Base-by-base conservation (phyloP, 2,113 vertebrate species). In the Chaenocephalus aceratus region DNA sequence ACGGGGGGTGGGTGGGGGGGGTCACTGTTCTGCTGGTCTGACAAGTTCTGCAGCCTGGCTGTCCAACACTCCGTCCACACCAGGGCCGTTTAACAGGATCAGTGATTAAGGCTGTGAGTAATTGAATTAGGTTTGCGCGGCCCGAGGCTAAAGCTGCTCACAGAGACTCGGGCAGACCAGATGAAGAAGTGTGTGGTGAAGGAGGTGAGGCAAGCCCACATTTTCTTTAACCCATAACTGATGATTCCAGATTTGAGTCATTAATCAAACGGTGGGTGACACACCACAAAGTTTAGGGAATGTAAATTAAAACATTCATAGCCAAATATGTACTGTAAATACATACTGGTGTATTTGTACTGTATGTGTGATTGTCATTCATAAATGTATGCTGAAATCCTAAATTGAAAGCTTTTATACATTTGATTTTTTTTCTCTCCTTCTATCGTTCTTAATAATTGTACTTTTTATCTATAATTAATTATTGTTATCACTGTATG, bases 31-130 rank as follows among this genome's bases (percentile, higher is more conserved):
- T 60, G 71, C 74, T 64, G 66, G 67, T 58, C 71, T 48, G 13
- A 81, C 49, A 52, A 79, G 83, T 73, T 68, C 75, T 79, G 61
- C 75, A 80, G 63, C 49, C 77, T 36, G 51, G 58, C 77, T 84
- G 76, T 79, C 71, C 70, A 74, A 70, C 54, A 61, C 58, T 58
- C 71, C 69, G 80, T 77, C 66, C 78, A 56, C 72, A 84, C 48
- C 84, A 66, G 75, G 67, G 81, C 56, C 80, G 56, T 88, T 83
- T 82, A 84, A 86, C 79, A 72, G 70, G 65, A 85, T 78, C 66
- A 66, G 65, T 86, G 82, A 82, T 90, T 82, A 84, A 80, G 61
- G 53, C 69, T 77, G 77, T 90, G 79, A 89, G 78, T 92, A 90
- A 88, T 62, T 78, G 59, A 80, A 83, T 86, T 68, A 79, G 74